Percentiles rank a stretch among this genome's conserved stretches.
These are phyloP conservation scores for Sinelater perroti DNA, from an alignment of 2,888 invertebrate species.

Conservation along the genomic window DNA sequence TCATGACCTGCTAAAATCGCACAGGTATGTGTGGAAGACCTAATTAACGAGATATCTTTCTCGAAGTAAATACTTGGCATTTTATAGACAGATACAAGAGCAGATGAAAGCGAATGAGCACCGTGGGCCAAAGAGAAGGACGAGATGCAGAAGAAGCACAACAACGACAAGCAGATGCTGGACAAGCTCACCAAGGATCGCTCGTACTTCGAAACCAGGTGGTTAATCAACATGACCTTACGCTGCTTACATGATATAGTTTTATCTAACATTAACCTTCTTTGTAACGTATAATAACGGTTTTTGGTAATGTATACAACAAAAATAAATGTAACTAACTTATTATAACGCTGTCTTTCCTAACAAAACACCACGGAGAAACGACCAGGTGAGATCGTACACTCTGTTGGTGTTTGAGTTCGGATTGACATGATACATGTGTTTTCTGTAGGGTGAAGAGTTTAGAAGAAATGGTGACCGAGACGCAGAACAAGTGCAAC, in stretches of 20 bases:
- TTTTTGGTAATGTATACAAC: slow-evolving; percentile 7
- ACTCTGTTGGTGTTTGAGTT: slow-evolving; percentile 50
- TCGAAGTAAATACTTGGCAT: too few relatives aligned
- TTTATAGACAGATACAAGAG: slow-evolving; percentile 51
- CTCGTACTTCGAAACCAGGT: slow-evolving; percentile 56
- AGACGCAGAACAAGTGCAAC: slow-evolving; percentile 41
- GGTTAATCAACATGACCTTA: slow-evolving; percentile 56
- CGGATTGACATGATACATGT: slow-evolving; percentile 58
- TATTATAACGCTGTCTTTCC: slow-evolving; percentile 29
- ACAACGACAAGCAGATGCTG: slow-evolving; percentile 50
- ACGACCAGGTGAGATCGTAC: slow-evolving; percentile 52
- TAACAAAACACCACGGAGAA: slow-evolving; percentile 41
- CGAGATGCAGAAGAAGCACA: slow-evolving; percentile 50
- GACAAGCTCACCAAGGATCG: slow-evolving; percentile 53
- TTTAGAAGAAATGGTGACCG: slow-evolving; percentile 44
- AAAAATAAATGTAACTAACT: slow-evolving; percentile 22
- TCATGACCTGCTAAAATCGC: slow-evolving; percentile 46
- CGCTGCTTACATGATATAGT: slow-evolving; percentile 56
- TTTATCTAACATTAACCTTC: slow-evolving; percentile 45
- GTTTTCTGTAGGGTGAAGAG: slow-evolving; percentile 54
- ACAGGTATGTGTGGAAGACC: slow-evolving; percentile 20
- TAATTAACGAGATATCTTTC: too few relatives aligned
- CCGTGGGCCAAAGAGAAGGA: slow-evolving; percentile 56
- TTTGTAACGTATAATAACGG: background rate
- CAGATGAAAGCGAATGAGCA: slow-evolving; percentile 52